These are phyloP conservation scores for Chitala chitala DNA, from an alignment of 2,113 vertebrate species.

Conservation along the genomic window DNA sequence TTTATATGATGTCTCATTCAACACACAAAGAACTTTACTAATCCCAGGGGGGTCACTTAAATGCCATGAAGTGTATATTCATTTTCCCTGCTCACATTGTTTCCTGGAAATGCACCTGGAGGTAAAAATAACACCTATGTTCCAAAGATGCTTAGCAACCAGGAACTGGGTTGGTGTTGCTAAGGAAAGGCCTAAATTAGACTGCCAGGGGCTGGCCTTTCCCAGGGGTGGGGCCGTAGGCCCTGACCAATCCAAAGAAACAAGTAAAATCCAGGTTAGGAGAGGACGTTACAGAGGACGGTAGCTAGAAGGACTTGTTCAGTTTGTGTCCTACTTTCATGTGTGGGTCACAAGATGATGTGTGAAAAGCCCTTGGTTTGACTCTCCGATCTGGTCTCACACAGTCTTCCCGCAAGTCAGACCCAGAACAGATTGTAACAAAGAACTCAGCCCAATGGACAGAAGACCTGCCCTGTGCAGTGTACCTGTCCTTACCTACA, in stretches of 20 bases:
- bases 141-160: constrained; percentile 50
- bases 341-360: neutral
- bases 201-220: constrained; percentile 25
- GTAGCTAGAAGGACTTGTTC: constrained; percentile 26
- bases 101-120: constrained; percentile 53
- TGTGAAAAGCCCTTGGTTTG: neutral
- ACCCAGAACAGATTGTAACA: too few relatives aligned
- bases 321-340: constrained; percentile 32
- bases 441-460: too few relatives aligned
- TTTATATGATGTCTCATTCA: neutral
- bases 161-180: constrained; percentile 58
- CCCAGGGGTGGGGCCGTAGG: constrained; percentile 26
- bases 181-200: constrained; percentile 40
- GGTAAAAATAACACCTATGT: constrained; percentile 63
- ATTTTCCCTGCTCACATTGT: constrained; percentile 49
- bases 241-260: constrained; percentile 26
- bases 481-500: too few relatives aligned
- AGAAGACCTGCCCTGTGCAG: too few relatives aligned
- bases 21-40: constrained; percentile 13
- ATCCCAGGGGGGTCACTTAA: constrained; percentile 46
- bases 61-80: constrained; percentile 49
- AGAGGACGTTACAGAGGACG: neutral
- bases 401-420: too few relatives aligned
- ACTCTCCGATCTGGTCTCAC: too few relatives aligned
- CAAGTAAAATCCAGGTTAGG: constrained; percentile 26